Evolutionary conservation across 2,797 vertebrate species (phyloP).

Genomic region (Lepilemur ruficaudatus): DNA sequence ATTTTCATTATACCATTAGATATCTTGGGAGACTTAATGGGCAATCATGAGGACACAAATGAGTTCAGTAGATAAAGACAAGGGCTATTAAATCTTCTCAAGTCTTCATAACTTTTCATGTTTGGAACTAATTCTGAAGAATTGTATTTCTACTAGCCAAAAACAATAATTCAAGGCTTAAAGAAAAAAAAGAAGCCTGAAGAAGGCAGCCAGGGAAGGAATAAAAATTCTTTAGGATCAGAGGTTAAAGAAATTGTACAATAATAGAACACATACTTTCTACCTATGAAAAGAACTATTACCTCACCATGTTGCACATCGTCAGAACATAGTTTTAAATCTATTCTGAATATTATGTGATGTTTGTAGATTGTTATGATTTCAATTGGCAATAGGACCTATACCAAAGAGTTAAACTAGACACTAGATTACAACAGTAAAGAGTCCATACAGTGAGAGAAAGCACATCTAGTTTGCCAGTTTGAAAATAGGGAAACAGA

Average conservation of each 20-base stretch:
- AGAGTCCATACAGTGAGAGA: neutral
- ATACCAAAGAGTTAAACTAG: neutral
- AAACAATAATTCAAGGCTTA: constrained; percentile 16
- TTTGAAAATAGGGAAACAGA: neutral
- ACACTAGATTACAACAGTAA: neutral
- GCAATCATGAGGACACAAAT: neutral
- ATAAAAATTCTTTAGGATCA: neutral
- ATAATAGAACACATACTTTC: neutral
- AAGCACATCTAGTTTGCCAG: neutral
- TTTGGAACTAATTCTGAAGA: neutral
- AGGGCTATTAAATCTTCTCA: neutral
- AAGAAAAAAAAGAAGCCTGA: neutral
- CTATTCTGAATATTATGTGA: neutral
- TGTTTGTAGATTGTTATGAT: neutral
- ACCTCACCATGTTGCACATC: neutral
- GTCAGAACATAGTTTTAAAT: neutral
- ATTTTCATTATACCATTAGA: constrained; percentile 36
- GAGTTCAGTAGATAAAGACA: neutral
- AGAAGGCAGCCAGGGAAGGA: neutral
- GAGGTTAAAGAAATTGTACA: neutral
- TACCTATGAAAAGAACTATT: neutral
- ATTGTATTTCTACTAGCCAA: neutral
- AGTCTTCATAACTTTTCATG: neutral
- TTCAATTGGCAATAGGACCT: neutral
- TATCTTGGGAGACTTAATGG: neutral